Base-by-base conservation (phyloP, 2,888 invertebrate species). In the Lasioglossum marginatum region DNA sequence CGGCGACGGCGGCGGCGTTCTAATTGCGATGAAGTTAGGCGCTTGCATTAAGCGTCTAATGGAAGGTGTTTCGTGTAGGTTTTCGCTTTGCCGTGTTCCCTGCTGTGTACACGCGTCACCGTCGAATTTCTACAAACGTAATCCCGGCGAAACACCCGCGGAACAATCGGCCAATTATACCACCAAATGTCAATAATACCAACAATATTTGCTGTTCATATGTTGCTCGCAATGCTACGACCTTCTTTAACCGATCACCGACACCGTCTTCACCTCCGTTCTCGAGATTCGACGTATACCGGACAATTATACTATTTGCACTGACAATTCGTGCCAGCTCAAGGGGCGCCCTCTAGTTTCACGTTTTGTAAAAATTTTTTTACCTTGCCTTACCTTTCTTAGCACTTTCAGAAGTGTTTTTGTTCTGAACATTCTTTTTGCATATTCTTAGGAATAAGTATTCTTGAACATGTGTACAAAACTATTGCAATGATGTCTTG, bases 1-100 rank as follows among this genome's bases (percentile, higher is more conserved):
- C 37, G 10, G 37, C 23, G 34, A 31, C 66, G 34, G 4, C 57
- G 82, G 79, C 81, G 63, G 60, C 63, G 83, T 75, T 78, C 76
- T 90, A 90, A 90, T 90, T 90, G 88, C 85, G 80, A 86, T 84
- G 79, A 88, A 90, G 87, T 89, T 88, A 88, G 88, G 83, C 86
- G 89, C 83, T 81, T 82, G 86, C 88, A 85, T 90, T 90, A 89
- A 90, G 89, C 85, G 86, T 81, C 83, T 87, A 86, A 88, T 86
- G 83, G 86, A 90, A 89, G 73, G 80, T 89, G 90, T 90, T 89
- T 88, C 81, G 81, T 73, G 48, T 75, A 80, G 66, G 81, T 84
- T 85, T 85, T 80, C 85, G 60, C 80, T 74, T 86, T 86, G 82
- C 74, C 40, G 45, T 83, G 72, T 70, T 63, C 23, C 40, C 45